These are phyloP conservation scores for Phrynocephalus guinanensis DNA, from an alignment of 2,797 vertebrate species.

Conservation along the genomic window DNA sequence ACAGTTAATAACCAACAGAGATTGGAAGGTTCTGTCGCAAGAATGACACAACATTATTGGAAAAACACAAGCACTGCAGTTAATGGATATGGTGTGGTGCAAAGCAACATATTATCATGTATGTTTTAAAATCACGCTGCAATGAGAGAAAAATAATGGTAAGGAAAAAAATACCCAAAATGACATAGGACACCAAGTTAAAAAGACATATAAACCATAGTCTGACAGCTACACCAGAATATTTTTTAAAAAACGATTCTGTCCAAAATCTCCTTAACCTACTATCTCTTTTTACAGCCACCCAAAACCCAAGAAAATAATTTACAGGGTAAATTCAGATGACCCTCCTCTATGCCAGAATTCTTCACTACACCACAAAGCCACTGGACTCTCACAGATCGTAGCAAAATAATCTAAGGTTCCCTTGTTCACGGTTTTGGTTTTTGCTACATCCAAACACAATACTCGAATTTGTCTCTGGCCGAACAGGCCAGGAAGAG, in stretches of 20 bases:
- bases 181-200: background rate
- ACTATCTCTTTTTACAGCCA: background rate
- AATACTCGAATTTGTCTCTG: no score
- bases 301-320: no score
- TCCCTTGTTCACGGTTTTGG: no score
- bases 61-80: background rate
- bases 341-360: background rate
- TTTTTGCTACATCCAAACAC: no score
- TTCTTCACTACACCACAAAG: background rate
- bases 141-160: background rate
- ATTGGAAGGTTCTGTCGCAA: background rate
- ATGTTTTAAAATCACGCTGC: background rate
- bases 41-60: background rate
- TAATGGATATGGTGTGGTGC: background rate
- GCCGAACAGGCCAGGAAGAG: no score
- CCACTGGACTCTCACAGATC: background rate
- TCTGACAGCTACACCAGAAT: background rate
- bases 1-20: slow-evolving; percentile 21
- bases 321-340: background rate
- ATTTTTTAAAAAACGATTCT: background rate
- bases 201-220: background rate
- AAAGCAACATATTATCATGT: background rate
- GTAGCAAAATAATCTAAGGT: background rate
- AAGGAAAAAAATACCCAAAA: background rate
- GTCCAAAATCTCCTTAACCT: background rate